A percentile compares a stretch with the other conserved stretches of the same genome.
Evolutionary conservation across 1,140 invertebrate species (phyloP).

Genomic region (Drosophila virilis): DNA sequence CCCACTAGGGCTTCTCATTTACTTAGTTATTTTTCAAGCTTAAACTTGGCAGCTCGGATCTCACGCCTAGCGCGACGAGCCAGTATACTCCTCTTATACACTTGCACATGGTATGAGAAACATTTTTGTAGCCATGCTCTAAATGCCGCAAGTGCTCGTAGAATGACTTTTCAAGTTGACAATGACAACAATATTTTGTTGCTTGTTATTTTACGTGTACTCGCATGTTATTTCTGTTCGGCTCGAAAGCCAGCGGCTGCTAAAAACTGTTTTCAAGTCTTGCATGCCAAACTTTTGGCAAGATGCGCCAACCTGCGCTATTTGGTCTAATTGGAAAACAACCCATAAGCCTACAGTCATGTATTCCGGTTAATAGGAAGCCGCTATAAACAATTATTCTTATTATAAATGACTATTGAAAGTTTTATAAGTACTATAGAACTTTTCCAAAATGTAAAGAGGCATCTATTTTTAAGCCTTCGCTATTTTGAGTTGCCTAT

Average conservation of each 20-base stretch:
- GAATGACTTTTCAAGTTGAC: slow-evolving; percentile 31
- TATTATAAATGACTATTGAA: neutral
- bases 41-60: too few relatives aligned
- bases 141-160: slow-evolving; percentile 3
- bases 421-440: neutral
- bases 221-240: slow-evolving; percentile 4
- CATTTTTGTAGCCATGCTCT: slow-evolving; percentile 2
- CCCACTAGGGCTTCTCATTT: too few relatives aligned
- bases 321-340: slow-evolving; percentile 31
- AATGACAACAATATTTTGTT: slow-evolving; percentile 28
- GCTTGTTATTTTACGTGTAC: slow-evolving; percentile 23
- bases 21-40: too few relatives aligned
- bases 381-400: too few relatives aligned
- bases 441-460: too few relatives aligned
- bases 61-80: too few relatives aligned
- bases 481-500: too few relatives aligned
- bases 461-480: too few relatives aligned
- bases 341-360: neutral
- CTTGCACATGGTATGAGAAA: neutral
- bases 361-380: neutral
- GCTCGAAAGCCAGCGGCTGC: slow-evolving; percentile 16
- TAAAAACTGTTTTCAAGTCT: slow-evolving; percentile 13
- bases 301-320: slow-evolving; percentile 2
- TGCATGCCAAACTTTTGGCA: slow-evolving; percentile 1
- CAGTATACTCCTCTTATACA: too few relatives aligned